phyloP scores from a whole-genome alignment of 2,113 vertebrate species.

The Collichthys lucidus region DNA sequence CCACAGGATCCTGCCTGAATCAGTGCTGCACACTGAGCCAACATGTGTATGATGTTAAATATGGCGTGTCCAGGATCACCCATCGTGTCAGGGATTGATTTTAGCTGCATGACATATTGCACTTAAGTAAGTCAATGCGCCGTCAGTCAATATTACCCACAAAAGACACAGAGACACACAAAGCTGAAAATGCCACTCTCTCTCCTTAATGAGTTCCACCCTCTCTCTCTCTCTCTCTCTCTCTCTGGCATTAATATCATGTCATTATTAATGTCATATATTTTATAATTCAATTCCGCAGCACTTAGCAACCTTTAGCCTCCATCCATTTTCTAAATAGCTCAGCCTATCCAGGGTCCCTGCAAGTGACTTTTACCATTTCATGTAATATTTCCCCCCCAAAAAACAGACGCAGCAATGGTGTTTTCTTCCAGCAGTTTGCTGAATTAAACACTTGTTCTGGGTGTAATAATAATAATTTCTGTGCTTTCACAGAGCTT shows the following conservation, averaged over 20 bases:
- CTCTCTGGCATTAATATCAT: slow-evolving; percentile 30
- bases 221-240: background rate
- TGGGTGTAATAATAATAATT: slow-evolving; percentile 6
- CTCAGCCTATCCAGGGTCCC: slow-evolving; percentile 8
- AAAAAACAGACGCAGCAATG: background rate
- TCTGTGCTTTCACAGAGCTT: background rate
- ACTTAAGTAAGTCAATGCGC: slow-evolving; percentile 63
- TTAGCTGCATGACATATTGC: slow-evolving; percentile 53
- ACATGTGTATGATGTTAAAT: slow-evolving; percentile 54
- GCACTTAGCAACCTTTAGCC: slow-evolving; percentile 52
- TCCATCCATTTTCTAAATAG: slow-evolving; percentile 27
- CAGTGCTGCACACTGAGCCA: slow-evolving; percentile 53
- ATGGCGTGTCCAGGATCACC: slow-evolving; percentile 32
- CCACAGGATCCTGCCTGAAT: slow-evolving; percentile 46
- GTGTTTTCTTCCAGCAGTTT: background rate
- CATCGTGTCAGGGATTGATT: slow-evolving; percentile 57
- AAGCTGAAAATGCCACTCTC: slow-evolving; percentile 36
- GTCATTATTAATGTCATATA: background rate
- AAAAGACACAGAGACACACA: slow-evolving; percentile 24
- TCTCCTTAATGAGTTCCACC: slow-evolving; percentile 23
- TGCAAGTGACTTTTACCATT: slow-evolving; percentile 25
- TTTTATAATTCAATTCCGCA: slow-evolving; percentile 5
- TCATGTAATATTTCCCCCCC: background rate
- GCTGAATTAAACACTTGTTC: background rate
- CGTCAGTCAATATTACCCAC: slow-evolving; percentile 31